phyloP scores from a whole-genome alignment of 2,113 vertebrate species.

The Xerus inauris region DNA sequence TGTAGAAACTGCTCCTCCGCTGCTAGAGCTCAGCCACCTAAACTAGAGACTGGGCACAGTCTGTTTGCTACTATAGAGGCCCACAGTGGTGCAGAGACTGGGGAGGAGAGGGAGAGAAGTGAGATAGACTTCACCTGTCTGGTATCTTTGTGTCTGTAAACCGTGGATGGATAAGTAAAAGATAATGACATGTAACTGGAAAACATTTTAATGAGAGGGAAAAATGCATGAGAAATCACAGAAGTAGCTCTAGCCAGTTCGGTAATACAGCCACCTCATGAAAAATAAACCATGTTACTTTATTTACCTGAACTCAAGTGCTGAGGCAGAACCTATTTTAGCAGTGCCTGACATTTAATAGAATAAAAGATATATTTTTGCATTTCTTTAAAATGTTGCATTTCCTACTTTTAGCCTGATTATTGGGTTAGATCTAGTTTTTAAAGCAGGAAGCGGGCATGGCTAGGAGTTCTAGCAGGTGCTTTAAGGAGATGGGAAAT shows the following conservation, averaged over 20 bases:
- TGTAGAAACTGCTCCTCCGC: neutral
- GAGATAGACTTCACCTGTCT: neutral
- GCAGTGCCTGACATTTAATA: neutral
- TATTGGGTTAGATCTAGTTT: conserved; percentile 55
- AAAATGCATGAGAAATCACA: neutral
- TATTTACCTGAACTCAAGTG: neutral
- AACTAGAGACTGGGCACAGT: accelerated
- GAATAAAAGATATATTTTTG: neutral
- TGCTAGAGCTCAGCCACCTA: accelerated
- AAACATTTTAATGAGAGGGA: conserved; percentile 32
- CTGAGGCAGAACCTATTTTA: neutral
- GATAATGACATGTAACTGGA: neutral
- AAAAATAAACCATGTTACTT: neutral
- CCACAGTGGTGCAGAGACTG: accelerated
- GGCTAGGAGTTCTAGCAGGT: conserved; percentile 60
- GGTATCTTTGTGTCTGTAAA: neutral
- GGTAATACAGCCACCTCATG: neutral
- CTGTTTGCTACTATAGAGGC: accelerated
- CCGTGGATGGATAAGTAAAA: neutral
- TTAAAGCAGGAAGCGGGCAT: conserved; percentile 41
- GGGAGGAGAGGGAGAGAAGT: accelerated
- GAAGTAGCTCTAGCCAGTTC: neutral
- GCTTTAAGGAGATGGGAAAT: conserved; percentile 68
- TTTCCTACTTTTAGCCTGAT: conserved; percentile 60
- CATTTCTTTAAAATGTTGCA: neutral